These are phyloP conservation scores for Scaptomyza cyrtandrae DNA, from an alignment of 2,888 invertebrate genomes.

Conservation along the genomic window DNA sequence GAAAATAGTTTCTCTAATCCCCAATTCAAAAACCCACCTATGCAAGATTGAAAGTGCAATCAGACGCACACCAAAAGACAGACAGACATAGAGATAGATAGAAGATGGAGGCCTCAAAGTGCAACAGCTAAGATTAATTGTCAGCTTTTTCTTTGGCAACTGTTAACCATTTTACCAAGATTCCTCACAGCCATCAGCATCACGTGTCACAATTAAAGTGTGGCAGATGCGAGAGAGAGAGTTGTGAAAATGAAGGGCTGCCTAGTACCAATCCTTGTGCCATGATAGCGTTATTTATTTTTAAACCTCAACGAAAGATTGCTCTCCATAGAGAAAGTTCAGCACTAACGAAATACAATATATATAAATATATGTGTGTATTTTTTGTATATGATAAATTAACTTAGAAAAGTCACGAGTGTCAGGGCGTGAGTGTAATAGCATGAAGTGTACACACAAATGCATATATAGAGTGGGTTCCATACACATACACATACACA, in stretches of 20 bases:
- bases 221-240: constrained; percentile 44
- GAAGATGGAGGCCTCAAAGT: constrained; percentile 14
- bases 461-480: constrained; percentile 31
- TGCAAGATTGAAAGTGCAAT: constrained; percentile 51
- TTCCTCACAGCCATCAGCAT: constrained; percentile 32
- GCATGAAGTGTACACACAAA: constrained; percentile 53
- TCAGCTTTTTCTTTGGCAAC: constrained; percentile 70
- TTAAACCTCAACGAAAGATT: constrained; percentile 42
- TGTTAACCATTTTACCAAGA: constrained; percentile 51
- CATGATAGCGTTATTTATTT: constrained; percentile 44
- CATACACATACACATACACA: neutral
- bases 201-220: constrained; percentile 73
- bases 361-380: neutral
- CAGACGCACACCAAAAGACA: neutral
- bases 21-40: constrained; percentile 45
- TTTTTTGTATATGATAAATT: constrained; percentile 68
- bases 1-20: constrained; percentile 62
- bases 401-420: constrained; percentile 77
- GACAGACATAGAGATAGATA: neutral
- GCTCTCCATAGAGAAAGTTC: constrained; percentile 49
- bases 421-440: constrained; percentile 73
- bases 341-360: neutral
- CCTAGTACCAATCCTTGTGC: constrained; percentile 33
- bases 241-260: constrained; percentile 59
- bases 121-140: constrained; percentile 70